phyloP scores from a whole-genome alignment of 2,113 vertebrate species.

The Corythaixoides concolor region DNA sequence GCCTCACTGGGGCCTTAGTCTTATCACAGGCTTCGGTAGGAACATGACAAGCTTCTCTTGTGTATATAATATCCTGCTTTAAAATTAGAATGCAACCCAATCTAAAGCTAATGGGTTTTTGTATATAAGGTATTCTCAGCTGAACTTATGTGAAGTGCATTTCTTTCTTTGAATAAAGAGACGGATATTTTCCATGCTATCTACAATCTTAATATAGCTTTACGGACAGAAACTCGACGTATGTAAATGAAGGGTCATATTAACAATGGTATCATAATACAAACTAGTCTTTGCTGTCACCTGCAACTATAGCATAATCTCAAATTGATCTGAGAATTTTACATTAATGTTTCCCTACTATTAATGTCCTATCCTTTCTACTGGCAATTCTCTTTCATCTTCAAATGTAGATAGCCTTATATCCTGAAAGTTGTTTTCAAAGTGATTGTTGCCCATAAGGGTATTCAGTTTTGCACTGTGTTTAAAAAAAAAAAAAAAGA shows the following conservation, averaged over 20 bases:
- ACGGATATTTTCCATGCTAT: conserved; percentile 4
- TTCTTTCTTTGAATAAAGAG: neutral
- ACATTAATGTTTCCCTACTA: conserved; percentile 26
- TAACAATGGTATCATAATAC: neutral
- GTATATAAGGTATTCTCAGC: conserved; percentile 3
- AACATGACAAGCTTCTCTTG: neutral
- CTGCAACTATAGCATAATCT: neutral
- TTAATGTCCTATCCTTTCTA: conserved; percentile 10
- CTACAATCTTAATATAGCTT: neutral
- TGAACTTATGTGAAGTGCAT: neutral
- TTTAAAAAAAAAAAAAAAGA: conserved; percentile 56
- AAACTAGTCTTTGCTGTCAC: conserved; percentile 9
- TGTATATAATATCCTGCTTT: neutral
- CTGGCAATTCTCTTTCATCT: neutral
- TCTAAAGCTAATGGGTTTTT: neutral
- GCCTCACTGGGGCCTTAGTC: neutral
- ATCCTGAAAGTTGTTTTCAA: conserved; percentile 49
- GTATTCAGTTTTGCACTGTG: conserved; percentile 74
- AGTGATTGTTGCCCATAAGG: conserved; percentile 55
- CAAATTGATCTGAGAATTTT: conserved; percentile 24
- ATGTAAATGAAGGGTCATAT: neutral
- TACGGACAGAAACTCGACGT: neutral
- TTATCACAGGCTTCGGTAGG: conserved; percentile 1
- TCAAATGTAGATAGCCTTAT: conserved; percentile 47
- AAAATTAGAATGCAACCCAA: conserved; percentile 1